Evolutionary conservation across 2,888 invertebrate species (phyloP).

Genomic region (Norana najaformis): DNA sequence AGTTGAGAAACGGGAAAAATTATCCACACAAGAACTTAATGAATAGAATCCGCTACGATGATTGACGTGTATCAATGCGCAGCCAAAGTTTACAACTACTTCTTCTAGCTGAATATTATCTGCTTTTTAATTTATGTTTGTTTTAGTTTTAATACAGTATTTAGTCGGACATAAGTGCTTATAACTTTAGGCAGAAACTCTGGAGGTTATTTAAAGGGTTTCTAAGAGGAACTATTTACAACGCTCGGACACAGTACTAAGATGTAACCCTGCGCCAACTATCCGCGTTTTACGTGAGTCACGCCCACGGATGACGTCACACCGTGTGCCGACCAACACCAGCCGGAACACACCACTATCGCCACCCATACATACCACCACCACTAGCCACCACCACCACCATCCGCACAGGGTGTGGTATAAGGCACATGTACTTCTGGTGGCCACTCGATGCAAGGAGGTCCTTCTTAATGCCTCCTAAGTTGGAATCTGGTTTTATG

Average conservation of each 20-base stretch:
- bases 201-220: not conserved
- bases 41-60: slow-evolving; percentile 10
- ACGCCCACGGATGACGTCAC: not conserved
- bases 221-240: slow-evolving; percentile 6
- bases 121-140: not conserved
- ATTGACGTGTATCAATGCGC: slow-evolving; percentile 13
- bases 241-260: not conserved
- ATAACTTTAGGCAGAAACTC: not conserved
- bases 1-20: not conserved
- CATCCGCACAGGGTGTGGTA: not conserved
- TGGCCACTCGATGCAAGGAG: not conserved
- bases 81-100: not conserved
- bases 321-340: not conserved
- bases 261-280: not conserved
- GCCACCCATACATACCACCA: not conserved
- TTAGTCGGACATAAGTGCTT: not conserved
- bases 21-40: not conserved
- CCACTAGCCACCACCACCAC: not conserved
- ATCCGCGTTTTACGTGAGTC: slow-evolving; percentile 2
- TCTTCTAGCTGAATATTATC: not conserved
- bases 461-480: not conserved
- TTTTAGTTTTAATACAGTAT: not conserved
- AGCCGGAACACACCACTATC: not conserved
- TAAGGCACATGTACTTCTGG: not conserved
- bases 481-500: not conserved